Evolutionary conservation across 2,797 vertebrate genomes (phyloP).

Genomic region (Eremophila alpestris): DNA sequence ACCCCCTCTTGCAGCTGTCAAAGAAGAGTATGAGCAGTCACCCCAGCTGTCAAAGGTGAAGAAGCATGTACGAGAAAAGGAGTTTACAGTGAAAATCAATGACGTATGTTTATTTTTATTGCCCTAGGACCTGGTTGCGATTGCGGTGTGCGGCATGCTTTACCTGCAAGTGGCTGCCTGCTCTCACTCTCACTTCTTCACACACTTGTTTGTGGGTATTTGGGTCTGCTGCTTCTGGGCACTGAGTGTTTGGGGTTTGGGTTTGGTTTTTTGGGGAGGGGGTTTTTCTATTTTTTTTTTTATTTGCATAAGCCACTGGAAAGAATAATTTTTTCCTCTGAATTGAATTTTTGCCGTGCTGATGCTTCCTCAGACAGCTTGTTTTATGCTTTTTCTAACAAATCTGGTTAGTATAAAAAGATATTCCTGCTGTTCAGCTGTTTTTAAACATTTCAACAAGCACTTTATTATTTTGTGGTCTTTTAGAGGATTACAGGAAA

Average conservation of each 20-base stretch:
- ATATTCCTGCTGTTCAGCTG: constrained; percentile 33
- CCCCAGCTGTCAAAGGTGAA: constrained; percentile 99
- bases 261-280: background rate
- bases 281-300: background rate
- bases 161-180: constrained; percentile 84
- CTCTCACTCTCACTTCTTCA: constrained; percentile 80
- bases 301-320: constrained; percentile 59
- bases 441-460: constrained; percentile 36
- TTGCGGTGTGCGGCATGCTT: constrained; percentile 85
- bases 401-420: background rate
- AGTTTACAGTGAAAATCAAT: constrained; percentile 99
- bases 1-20: constrained; percentile 71
- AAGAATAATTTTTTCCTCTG: constrained; percentile 18
- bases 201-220: constrained; percentile 74
- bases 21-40: constrained; percentile 90
- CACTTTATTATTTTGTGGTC: constrained; percentile 1
- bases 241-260: constrained; percentile 48
- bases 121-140: constrained; percentile 86
- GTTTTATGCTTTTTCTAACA: constrained; percentile 54
- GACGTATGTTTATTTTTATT: constrained; percentile 99
- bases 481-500: background rate
- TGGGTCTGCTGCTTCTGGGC: constrained; percentile 71
- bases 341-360: constrained; percentile 46
- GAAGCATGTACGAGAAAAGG: constrained; percentile 99
- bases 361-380: constrained; percentile 58